phyloP scores from a whole-genome alignment of 2,888 invertebrate species.

The Dynastes tityus region DNA sequence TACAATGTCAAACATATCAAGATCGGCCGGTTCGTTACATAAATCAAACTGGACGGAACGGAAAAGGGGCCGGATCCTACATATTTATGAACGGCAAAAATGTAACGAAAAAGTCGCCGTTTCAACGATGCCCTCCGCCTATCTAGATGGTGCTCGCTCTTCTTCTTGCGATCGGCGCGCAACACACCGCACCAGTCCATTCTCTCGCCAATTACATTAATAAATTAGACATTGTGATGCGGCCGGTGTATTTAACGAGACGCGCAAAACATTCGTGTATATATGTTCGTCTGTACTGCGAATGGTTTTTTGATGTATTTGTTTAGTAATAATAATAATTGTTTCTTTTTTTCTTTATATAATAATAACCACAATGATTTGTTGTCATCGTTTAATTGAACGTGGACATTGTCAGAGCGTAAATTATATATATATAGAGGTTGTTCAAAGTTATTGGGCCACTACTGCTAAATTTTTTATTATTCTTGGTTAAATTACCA shows the following conservation, averaged over 20 bases:
- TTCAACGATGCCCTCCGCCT: slow-evolving; percentile 59
- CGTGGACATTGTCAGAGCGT: too few species aligned
- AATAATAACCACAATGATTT: too few species aligned
- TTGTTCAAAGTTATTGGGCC: too few species aligned
- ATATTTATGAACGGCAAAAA: slow-evolving; percentile 67
- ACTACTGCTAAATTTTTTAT: too few species aligned
- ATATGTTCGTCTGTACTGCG: background rate
- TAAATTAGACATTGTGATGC: slow-evolving; percentile 36
- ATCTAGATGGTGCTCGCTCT: slow-evolving; percentile 28
- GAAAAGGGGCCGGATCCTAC: slow-evolving; percentile 55
- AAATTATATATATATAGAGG: too few species aligned
- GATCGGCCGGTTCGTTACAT: slow-evolving; percentile 64
- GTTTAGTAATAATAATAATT: background rate
- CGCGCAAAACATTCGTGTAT: slow-evolving; percentile 38
- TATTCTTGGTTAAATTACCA: too few species aligned
- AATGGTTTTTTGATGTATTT: background rate
- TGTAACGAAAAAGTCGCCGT: slow-evolving; percentile 65
- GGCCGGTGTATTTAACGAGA: slow-evolving; percentile 33
- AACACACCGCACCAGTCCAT: slow-evolving; percentile 15
- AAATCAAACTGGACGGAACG: slow-evolving; percentile 62
- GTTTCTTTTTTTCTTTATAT: too few species aligned
- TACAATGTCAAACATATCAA: slow-evolving; percentile 50
- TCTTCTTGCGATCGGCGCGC: background rate
- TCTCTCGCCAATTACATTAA: slow-evolving; percentile 28
- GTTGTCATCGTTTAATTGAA: too few species aligned